Evolutionary conservation across 2,113 vertebrate genomes (phyloP), one percentile per base, ranked within the genome.

Genomic region (human (Homo sapiens)): DNA sequence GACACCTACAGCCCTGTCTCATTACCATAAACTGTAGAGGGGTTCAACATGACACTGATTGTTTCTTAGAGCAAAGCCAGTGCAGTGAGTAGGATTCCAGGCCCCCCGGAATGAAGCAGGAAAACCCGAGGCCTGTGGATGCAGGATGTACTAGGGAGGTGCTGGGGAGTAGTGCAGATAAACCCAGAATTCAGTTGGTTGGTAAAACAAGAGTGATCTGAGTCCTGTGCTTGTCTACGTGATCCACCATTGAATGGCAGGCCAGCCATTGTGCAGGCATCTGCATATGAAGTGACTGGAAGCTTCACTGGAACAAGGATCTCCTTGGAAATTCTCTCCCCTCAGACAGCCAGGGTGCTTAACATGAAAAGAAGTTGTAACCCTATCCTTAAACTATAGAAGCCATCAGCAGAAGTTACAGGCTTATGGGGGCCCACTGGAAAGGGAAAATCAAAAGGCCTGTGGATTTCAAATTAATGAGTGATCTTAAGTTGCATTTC

Each of bases 31-130:
- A 79, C 40, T 88, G 45, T 61, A 40, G 61, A 92, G 78, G 8
- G 25, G 40, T 95, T 55, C 48, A 80, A 68, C 23, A 84, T 75
- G n/a, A 64, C 22, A 93, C 1, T 93, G 61, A 81, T 94, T 81
- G 32, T 90, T 97, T 95, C 76, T 88, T 93, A 96, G 17, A 91
- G 86, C 27, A 97, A 95, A 78, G 14, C n/a, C 55, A 94, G 45
- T 35, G 61, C 48, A 86, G 57, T 73, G 48, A 81, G 30, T 50
- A 70, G 48, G 6, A 2, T 85, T 96, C 81, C 52, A 85, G 38
- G 45, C 27, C 1, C 8, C 75, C 40, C 45, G 83, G 73, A 91
- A 66, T 52, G 17, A 89, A 64, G 38, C 30, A 82, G n/a, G 72
- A 80, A 97, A 94, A 66, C 25, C n/a, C 5, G 2, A 48, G 59